Evolutionary conservation across 2,797 vertebrate genomes (phyloP).

Genomic region (Sparus aurata): DNA sequence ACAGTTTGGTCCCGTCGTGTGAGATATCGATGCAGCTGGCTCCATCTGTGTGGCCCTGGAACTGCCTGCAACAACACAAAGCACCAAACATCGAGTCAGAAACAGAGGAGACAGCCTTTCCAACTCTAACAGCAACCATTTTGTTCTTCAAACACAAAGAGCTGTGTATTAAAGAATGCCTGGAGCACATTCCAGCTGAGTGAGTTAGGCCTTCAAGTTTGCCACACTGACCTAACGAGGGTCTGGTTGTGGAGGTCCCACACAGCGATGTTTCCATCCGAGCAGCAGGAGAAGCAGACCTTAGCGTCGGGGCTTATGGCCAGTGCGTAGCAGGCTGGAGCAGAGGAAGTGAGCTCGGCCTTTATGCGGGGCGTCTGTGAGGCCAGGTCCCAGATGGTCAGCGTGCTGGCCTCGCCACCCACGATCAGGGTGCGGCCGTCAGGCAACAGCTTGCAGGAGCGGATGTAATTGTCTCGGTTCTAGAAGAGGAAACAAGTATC

Average conservation of each 20-base stretch:
- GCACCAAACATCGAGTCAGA: slow-evolving; percentile 6
- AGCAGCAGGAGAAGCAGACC: slow-evolving; percentile 99
- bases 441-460: slow-evolving; percentile 97
- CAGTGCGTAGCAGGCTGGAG: slow-evolving; percentile 95
- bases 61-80: slow-evolving; percentile 86
- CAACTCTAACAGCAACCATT: not conserved
- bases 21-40: slow-evolving; percentile 99
- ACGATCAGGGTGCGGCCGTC: slow-evolving; percentile 97
- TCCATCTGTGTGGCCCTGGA: slow-evolving; percentile 97
- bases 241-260: slow-evolving; percentile 99
- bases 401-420: slow-evolving; percentile 95
- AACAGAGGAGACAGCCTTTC: not conserved
- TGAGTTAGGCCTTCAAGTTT: not conserved
- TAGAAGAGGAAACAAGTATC: slow-evolving; percentile 52
- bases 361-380: slow-evolving; percentile 96
- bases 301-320: slow-evolving; percentile 98
- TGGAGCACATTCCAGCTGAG: not conserved
- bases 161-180: not conserved
- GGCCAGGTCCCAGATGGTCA: slow-evolving; percentile 98
- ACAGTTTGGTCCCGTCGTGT: slow-evolving; percentile 96
- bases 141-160: slow-evolving; percentile 15
- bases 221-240: slow-evolving; percentile 90
- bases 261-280: slow-evolving; percentile 96
- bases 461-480: slow-evolving; percentile 99
- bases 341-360: slow-evolving; percentile 95